Base-by-base conservation (phyloP, 2,797 vertebrate species). In the Coilia nasus region DNA sequence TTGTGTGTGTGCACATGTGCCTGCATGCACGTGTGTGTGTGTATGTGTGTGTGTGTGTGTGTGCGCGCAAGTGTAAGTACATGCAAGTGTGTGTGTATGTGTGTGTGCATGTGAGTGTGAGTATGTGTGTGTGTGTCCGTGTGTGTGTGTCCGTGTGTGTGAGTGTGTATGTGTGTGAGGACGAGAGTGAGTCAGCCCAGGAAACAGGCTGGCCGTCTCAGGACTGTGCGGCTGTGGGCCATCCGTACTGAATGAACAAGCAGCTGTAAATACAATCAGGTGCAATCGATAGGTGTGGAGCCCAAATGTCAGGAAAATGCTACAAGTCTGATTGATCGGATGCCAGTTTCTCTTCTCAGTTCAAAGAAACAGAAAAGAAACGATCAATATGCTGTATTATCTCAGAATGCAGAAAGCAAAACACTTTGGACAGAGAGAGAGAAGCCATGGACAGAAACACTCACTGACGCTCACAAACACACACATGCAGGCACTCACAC, bases 11-110 rank as follows among this genome's bases (percentile, higher is more conserved):
- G 17, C 60, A 62, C 21, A n/a, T 21, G 62, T 67, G 62, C n/a
- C 21, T 67, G 23, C 28, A 23, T 28, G 21, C 25, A 2, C 11
- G 23, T 71, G 62, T 28, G n/a, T 64, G 62, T 64, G 3, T 25
- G 50, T 54, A 7, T 64, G n/a, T 64, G 62, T 64, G n/a, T 64
- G 62, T 64, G 62, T 6, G 62, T 64, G n/a, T 64, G n/a, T 64
- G 62, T 64, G n/a, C 28, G 21, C 23, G 60, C 2, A 2, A 0
- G 59, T 4, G 59, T 60, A 2, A 7, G 19, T 60, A 2, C 21
- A 2, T 60, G 59, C 21, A 21, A 23, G n/a, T 64, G 62, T 64
- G 62, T 64, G n/a, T 28, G 3, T 64, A 23, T 64, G 23, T 28
- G 23, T 28, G 62, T 64, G 23, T 28, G 62, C 10, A 23, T 64